phyloP scores from a whole-genome alignment of 2,797 vertebrate species.

The Sebastolobus altivelis region DNA sequence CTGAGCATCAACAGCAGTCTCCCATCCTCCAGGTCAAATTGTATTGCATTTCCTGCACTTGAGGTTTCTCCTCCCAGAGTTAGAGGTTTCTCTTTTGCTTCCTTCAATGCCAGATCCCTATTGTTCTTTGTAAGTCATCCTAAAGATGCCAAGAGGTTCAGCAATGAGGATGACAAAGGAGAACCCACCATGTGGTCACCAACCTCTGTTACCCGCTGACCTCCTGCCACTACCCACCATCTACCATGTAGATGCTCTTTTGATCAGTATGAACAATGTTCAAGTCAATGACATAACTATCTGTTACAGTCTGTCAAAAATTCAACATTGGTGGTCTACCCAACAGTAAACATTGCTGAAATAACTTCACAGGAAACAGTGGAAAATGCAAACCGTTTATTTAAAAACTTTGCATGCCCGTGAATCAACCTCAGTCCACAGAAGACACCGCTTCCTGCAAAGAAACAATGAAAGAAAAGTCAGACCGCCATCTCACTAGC shows the following conservation, averaged over 20 bases:
- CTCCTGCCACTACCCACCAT: not conserved
- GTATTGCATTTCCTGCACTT: too few relatives aligned
- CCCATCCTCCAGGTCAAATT: not conserved
- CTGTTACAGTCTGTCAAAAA: not conserved
- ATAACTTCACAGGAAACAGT: constrained; percentile 37
- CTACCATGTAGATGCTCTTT: not conserved
- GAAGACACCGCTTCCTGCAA: constrained; percentile 68
- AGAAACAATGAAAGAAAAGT: not conserved
- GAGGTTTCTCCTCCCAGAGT: too few relatives aligned
- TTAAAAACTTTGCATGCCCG: constrained; percentile 54
- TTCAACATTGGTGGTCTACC: not conserved
- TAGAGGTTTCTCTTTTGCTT: not conserved
- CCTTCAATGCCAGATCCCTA: not conserved
- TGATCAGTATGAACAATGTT: not conserved
- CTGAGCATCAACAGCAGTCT: not conserved
- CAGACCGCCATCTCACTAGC: constrained; percentile 13
- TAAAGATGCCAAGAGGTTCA: not conserved
- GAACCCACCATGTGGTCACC: not conserved
- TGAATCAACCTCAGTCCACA: constrained; percentile 47
- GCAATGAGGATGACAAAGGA: not conserved
- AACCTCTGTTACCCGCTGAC: not conserved
- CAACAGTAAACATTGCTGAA: constrained; percentile 20
- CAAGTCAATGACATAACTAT: not conserved
- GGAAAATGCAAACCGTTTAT: constrained; percentile 72
- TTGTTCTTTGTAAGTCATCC: not conserved